Conservation (phyloP, 2,797 vertebrate genomes). For the Adelosebastes latens region DNA sequence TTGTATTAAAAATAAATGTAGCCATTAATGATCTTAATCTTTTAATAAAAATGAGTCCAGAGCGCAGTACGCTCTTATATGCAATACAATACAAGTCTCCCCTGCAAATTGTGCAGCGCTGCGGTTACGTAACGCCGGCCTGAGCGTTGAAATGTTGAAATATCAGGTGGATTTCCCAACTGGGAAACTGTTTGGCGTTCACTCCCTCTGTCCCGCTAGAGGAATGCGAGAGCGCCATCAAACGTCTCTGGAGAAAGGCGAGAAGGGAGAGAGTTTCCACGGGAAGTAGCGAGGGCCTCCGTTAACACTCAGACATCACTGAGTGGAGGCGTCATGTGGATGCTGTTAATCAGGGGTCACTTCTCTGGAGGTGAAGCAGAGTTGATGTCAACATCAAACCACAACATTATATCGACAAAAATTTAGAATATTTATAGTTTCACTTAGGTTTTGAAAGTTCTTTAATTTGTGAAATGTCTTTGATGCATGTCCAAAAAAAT, state of each 20-base stretch:
- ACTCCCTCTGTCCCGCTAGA: not conserved
- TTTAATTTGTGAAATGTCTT: not conserved
- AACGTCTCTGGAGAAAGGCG: not conserved
- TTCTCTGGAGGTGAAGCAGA: not conserved
- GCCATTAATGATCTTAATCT: too few relatives aligned
- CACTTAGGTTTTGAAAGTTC: not conserved
- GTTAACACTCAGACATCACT: not conserved
- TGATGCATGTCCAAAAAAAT: not conserved
- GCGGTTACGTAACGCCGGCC: conserved; percentile 41
- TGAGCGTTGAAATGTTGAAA: conserved; percentile 49
- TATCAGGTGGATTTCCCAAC: conserved; percentile 60
- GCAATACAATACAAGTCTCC: conserved; percentile 39
- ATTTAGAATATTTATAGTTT: not conserved
- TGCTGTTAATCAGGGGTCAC: conserved; percentile 22
- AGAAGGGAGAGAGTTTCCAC: not conserved
- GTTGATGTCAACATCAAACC: not conserved
- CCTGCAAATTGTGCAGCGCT: conserved; percentile 33
- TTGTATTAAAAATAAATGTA: too few relatives aligned
- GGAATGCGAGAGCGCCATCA: conserved; percentile 8
- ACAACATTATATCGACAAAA: not conserved
- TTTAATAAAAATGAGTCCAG: conserved; percentile 1
- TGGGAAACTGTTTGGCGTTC: conserved; percentile 4
- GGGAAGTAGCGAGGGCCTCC: conserved; percentile 4
- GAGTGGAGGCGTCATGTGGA: conserved; percentile 25
- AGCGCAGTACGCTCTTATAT: conserved; percentile 2